phyloP scores from a whole-genome alignment of 1,140 invertebrate genomes.

The Pseudomyrmex gracilis region DNA sequence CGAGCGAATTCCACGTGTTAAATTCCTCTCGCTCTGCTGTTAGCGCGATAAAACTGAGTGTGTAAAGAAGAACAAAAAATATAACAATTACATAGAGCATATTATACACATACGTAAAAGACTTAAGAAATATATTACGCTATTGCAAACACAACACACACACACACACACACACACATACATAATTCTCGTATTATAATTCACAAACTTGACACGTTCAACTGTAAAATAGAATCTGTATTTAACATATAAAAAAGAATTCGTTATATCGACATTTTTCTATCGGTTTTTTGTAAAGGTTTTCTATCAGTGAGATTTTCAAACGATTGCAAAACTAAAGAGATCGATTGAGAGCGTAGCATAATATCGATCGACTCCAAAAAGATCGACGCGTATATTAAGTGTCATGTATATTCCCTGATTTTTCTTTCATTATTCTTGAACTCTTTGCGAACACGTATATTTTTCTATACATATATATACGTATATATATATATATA shows the following conservation, averaged over 20 bases:
- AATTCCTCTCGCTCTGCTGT: background rate
- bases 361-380: background rate
- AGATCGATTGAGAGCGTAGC: background rate
- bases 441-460: background rate
- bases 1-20: background rate
- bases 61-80: background rate
- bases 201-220: slow-evolving; percentile 3
- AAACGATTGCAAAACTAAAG: slow-evolving; percentile 1
- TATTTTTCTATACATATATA: slow-evolving; percentile 4
- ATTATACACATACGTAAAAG: background rate
- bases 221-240: slow-evolving; percentile 2
- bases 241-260: background rate
- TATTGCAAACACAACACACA: too few relatives aligned
- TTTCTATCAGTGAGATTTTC: slow-evolving; percentile 15
- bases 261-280: slow-evolving; percentile 33
- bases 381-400: background rate
- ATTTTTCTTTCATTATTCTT: background rate
- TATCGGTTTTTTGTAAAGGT: slow-evolving; percentile 29
- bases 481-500: slow-evolving; percentile 20
- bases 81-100: background rate
- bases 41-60: background rate
- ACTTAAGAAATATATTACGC: background rate
- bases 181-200: slow-evolving; percentile 15
- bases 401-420: background rate
- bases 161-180: too few relatives aligned